A percentile compares a stretch with the other conserved stretches of the same genome.
These are phyloP conservation scores for Telmatochromis sp. DNA, from an alignment of 2,113 vertebrate genomes.

Conservation along the genomic window DNA sequence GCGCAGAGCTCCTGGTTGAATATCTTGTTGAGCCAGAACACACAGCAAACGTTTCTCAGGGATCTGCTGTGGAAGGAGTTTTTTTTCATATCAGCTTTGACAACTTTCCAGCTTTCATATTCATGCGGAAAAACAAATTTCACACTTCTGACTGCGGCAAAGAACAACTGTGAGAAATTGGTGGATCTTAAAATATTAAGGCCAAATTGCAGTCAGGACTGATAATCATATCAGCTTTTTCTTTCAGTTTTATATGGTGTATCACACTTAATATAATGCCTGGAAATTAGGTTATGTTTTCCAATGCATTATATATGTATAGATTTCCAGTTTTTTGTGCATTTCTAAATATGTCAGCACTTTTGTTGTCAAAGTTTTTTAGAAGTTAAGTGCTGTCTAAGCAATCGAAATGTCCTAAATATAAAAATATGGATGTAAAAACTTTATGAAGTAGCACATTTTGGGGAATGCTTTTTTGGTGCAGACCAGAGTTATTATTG, in stretches of 20 bases:
- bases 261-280: background rate
- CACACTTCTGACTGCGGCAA: background rate
- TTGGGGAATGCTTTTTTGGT: background rate
- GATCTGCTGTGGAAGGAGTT: background rate
- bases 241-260: background rate
- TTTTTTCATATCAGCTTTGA: background rate
- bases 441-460: background rate
- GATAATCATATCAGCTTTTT: background rate
- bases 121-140: background rate
- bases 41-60: background rate
- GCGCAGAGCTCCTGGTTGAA: background rate
- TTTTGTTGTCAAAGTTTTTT: background rate
- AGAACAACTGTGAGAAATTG: background rate
- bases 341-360: background rate
- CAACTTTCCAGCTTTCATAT: background rate
- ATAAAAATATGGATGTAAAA: background rate
- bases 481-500: background rate
- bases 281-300: background rate
- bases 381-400: background rate
- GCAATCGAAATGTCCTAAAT: background rate
- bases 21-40: conserved; percentile 14
- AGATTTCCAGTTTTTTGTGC: background rate
- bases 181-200: background rate
- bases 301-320: background rate
- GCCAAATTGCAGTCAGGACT: background rate